These are phyloP conservation scores for Rhingia rostrata DNA, from an alignment of 2,888 invertebrate genomes.

Conservation along the genomic window DNA sequence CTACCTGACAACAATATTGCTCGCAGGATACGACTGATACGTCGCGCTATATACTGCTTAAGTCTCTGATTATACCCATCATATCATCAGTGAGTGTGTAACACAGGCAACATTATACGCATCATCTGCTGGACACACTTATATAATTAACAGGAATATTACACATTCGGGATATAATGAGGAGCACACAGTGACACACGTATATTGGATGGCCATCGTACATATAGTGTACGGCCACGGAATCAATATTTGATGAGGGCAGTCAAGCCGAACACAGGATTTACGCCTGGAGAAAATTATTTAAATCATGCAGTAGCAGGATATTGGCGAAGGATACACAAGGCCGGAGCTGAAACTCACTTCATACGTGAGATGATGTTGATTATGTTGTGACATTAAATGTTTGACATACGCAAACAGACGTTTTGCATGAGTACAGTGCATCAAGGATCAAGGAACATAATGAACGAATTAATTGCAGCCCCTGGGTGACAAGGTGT, in stretches of 20 bases:
- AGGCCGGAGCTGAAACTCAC: not conserved
- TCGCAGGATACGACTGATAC: slow-evolving; percentile 7
- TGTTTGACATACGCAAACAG: slow-evolving; percentile 71
- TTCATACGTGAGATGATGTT: slow-evolving; percentile 50
- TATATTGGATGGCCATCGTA: slow-evolving; percentile 7
- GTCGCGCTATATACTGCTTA: not conserved
- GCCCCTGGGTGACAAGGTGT: slow-evolving; percentile 59
- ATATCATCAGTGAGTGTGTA: not conserved
- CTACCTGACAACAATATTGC: slow-evolving; percentile 5
- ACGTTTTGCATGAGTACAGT: slow-evolving; percentile 24
- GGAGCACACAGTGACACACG: slow-evolving; percentile 35
- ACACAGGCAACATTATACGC: not conserved
- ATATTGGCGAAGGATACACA: slow-evolving; percentile 18
- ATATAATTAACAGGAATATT: slow-evolving; percentile 68
- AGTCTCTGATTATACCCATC: slow-evolving; percentile 24
- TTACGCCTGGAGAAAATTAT: slow-evolving; percentile 68
- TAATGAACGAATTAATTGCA: slow-evolving; percentile 66
- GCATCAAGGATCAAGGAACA: slow-evolving; percentile 16
- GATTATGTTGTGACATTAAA: slow-evolving; percentile 68
- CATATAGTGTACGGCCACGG: slow-evolving; percentile 33
- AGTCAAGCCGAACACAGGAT: slow-evolving; percentile 57
- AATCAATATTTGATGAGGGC: slow-evolving; percentile 71
- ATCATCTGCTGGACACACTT: slow-evolving; percentile 34
- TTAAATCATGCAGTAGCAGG: slow-evolving; percentile 64
- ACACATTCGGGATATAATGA: slow-evolving; percentile 67